phyloP scores from a whole-genome alignment of 2,797 vertebrate species.

The Tiaroga cobitis region DNA sequence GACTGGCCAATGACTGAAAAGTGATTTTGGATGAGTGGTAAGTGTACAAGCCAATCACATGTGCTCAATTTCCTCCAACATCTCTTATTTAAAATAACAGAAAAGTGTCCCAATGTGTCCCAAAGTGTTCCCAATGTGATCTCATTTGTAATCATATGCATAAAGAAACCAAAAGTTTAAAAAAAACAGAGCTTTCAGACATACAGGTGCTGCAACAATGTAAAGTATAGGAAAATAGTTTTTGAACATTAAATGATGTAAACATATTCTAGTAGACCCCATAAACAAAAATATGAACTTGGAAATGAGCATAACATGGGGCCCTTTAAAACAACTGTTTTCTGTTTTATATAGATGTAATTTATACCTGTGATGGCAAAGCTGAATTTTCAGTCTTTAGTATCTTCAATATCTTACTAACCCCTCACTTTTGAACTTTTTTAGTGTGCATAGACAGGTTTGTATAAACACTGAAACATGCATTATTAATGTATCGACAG shows the following conservation, averaged over 20 bases:
- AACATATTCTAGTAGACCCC: not conserved
- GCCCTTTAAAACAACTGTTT: not conserved
- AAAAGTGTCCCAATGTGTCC: conserved; percentile 1
- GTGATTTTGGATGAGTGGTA: conserved; percentile 13
- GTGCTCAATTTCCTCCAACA: not conserved
- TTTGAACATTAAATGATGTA: not conserved
- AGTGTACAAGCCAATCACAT: conserved; percentile 8
- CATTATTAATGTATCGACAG: not conserved
- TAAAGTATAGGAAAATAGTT: not conserved
- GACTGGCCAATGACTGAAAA: not conserved
- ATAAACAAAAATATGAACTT: not conserved
- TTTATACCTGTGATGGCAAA: not conserved
- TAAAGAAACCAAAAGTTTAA: not conserved
- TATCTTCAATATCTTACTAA: not conserved
- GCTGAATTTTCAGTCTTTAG: not conserved
- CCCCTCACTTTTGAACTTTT: not conserved
- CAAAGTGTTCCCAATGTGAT: not conserved
- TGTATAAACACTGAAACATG: not conserved
- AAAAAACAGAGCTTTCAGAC: not conserved
- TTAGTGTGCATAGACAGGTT: not conserved
- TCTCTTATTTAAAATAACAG: not conserved
- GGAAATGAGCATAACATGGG: not conserved
- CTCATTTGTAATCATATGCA: not conserved
- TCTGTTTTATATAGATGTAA: not conserved
- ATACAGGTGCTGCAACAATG: not conserved